These are phyloP conservation scores for Noctua janthe DNA, from an alignment of 2,888 invertebrate genomes.

Conservation along the genomic window DNA sequence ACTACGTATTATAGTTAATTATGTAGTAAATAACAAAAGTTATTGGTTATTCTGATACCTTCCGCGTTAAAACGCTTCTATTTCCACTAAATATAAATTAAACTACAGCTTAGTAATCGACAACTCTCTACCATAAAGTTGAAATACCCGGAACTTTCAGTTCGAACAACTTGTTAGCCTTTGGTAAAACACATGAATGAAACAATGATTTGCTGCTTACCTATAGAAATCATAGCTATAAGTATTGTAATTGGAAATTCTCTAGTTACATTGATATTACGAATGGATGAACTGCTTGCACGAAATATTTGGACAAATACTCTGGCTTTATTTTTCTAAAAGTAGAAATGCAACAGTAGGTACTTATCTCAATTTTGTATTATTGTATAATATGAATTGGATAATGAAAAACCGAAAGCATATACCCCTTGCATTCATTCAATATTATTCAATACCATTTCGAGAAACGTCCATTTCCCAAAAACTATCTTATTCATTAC, in stretches of 20 bases:
- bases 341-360: neutral
- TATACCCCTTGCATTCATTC: neutral
- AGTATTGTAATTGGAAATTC: conserved; percentile 1
- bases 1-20: conserved; percentile 72
- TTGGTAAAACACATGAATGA: conserved; percentile 26
- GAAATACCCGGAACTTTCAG: conserved; percentile 38
- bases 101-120: conserved; percentile 36
- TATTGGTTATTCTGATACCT: conserved; percentile 32
- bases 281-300: neutral
- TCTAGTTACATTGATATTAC: neutral
- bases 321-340: neutral
- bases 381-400: neutral
- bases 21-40: conserved; percentile 51
- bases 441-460: neutral
- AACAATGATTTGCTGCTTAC: conserved; percentile 21
- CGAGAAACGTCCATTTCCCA: neutral
- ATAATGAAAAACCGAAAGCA: neutral
- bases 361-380: neutral
- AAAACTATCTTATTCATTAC: conserved; percentile 13
- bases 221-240: conserved; percentile 1
- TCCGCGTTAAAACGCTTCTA: conserved; percentile 15
- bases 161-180: conserved; percentile 22
- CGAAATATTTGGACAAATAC: neutral
- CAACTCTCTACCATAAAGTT: conserved; percentile 33
- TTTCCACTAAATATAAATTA: conserved; percentile 36